Conservation (phyloP, 64 coral and sea anemone genomes). For the Anthopleura sola region DNA sequence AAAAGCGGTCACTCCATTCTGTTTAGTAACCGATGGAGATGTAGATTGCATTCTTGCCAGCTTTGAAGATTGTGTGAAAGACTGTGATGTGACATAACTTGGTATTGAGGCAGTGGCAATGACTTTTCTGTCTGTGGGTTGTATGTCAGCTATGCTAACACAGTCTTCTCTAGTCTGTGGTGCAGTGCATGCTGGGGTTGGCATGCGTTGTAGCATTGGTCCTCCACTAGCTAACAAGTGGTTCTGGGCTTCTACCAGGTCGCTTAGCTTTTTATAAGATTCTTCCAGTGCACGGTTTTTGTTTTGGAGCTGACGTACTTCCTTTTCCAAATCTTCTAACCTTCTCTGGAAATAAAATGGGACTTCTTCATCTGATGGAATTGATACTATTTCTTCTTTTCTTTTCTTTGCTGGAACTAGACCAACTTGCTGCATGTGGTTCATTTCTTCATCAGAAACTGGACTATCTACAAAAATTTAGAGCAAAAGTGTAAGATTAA, state of each 20-base stretch:
- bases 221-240: constrained; percentile 79
- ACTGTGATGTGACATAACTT: constrained; percentile 18
- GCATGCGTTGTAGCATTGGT: constrained; percentile 53
- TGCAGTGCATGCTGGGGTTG: constrained; percentile 23
- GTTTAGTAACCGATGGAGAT: background rate
- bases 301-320: constrained; percentile 64
- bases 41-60: background rate
- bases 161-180: constrained; percentile 26
- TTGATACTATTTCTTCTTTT: background rate
- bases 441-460: constrained; percentile 21
- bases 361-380: constrained; percentile 25
- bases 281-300: constrained; percentile 76
- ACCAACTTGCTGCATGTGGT: constrained; percentile 65
- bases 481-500: background rate
- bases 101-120: constrained; percentile 36
- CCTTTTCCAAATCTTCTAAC: constrained; percentile 76
- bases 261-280: constrained; percentile 76
- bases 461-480: constrained; percentile 1
- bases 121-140: constrained; percentile 12
- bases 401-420: constrained; percentile 51
- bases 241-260: constrained; percentile 96
- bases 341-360: constrained; percentile 62
- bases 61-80: background rate
- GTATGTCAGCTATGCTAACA: constrained; percentile 17
- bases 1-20: constrained; percentile 39